Conservation (phyloP, 2,113 vertebrate species). For the Neomonachus schauinslandi region DNA sequence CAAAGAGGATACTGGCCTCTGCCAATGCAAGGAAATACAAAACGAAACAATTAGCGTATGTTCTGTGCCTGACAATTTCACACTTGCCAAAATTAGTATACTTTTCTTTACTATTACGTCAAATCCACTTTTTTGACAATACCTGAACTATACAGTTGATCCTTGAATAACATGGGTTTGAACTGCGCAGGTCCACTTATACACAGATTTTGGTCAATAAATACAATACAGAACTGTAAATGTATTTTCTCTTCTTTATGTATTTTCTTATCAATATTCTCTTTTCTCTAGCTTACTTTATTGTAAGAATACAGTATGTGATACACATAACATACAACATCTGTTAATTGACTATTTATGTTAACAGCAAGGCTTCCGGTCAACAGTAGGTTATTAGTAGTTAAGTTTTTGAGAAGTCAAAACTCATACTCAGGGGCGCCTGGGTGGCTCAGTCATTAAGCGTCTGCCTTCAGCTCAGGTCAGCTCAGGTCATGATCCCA, state of each 20-base stretch:
- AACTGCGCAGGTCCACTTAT: not conserved
- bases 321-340: not conserved
- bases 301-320: not conserved
- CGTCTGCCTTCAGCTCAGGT: too few species aligned
- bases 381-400: not conserved
- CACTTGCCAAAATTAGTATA: not conserved
- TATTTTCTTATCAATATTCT: not conserved
- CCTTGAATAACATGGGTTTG: not conserved
- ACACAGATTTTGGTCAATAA: not conserved
- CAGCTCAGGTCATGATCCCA: too few species aligned
- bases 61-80: not conserved
- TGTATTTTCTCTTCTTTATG: not conserved
- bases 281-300: not conserved
- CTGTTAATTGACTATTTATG: not conserved
- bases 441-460: too few species aligned
- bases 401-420: not conserved
- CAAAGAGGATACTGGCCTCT: not conserved
- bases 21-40: not conserved
- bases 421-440: not conserved
- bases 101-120: not conserved
- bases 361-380: not conserved
- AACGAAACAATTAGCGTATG: not conserved
- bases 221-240: not conserved
- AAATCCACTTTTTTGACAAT: slow-evolving; percentile 17
- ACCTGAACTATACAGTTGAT: not conserved